phyloP scores from a whole-genome alignment of 2,113 vertebrate species.

The Pteruthius melanotis region DNA sequence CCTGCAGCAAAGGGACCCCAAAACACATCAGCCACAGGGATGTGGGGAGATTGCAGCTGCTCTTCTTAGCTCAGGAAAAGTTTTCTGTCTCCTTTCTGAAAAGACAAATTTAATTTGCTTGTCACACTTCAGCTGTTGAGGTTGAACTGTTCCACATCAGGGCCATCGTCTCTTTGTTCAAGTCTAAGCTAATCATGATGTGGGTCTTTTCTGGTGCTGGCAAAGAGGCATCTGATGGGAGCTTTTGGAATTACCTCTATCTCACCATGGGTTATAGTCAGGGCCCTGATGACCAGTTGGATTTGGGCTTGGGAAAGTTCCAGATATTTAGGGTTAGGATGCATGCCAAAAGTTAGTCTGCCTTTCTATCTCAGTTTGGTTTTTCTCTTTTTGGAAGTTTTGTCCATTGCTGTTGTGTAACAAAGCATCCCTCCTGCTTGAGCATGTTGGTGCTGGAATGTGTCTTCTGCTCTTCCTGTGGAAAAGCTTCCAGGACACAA shows the following conservation, averaged over 20 bases:
- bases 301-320: not conserved
- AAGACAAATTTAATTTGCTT: not conserved
- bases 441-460: not conserved
- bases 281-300: not conserved
- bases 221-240: not conserved
- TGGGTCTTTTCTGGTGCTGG: not conserved
- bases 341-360: not conserved
- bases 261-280: not conserved
- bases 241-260: not conserved
- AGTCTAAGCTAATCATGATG: not conserved
- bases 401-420: not conserved
- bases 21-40: not conserved
- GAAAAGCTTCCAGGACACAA: not conserved
- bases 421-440: not conserved
- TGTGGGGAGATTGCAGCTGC: not conserved
- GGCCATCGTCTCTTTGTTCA: not conserved
- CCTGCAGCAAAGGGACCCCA: not conserved
- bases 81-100: not conserved
- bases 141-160: accelerated
- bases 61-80: not conserved
- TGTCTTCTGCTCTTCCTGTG: not conserved
- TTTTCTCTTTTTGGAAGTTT: not conserved
- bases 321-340: not conserved
- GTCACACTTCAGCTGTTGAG: not conserved
- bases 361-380: not conserved